Conservation (phyloP, 2,113 vertebrate genomes). For the Anser brachyrhynchus region DNA sequence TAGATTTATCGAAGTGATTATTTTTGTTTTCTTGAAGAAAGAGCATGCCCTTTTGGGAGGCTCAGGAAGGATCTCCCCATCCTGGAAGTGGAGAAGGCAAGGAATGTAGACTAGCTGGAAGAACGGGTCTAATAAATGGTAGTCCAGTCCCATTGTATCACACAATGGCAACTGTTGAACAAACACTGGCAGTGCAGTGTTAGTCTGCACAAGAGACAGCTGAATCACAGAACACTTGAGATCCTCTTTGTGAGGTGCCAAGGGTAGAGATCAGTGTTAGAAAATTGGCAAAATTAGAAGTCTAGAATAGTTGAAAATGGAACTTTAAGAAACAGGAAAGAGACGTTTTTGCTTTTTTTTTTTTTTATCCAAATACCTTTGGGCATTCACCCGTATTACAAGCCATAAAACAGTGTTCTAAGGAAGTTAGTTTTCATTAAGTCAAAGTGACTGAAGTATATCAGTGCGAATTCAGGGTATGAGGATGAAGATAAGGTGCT, state of each 20-base stretch:
- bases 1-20: background rate
- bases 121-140: constrained; percentile 60
- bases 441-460: background rate
- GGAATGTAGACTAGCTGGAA: constrained; percentile 66
- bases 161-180: constrained; percentile 53
- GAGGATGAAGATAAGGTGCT: background rate
- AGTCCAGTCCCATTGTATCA: constrained; percentile 43
- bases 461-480: background rate
- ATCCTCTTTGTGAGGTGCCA: background rate
- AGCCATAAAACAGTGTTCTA: background rate
- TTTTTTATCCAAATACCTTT: background rate
- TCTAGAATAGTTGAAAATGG: background rate
- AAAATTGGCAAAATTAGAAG: background rate
- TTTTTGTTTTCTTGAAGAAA: background rate
- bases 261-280: background rate
- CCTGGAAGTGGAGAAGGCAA: constrained; percentile 40
- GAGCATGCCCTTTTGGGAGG: background rate
- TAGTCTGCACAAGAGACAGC: background rate
- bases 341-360: background rate
- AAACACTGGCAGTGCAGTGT: constrained; percentile 33
- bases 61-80: constrained; percentile 18
- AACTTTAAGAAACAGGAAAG: background rate
- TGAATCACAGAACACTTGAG: constrained; percentile 14
- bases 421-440: background rate
- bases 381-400: background rate